These are phyloP conservation scores for Muraenolepis orangiensis DNA, from an alignment of 2,797 vertebrate species.

Conservation along the genomic window DNA sequence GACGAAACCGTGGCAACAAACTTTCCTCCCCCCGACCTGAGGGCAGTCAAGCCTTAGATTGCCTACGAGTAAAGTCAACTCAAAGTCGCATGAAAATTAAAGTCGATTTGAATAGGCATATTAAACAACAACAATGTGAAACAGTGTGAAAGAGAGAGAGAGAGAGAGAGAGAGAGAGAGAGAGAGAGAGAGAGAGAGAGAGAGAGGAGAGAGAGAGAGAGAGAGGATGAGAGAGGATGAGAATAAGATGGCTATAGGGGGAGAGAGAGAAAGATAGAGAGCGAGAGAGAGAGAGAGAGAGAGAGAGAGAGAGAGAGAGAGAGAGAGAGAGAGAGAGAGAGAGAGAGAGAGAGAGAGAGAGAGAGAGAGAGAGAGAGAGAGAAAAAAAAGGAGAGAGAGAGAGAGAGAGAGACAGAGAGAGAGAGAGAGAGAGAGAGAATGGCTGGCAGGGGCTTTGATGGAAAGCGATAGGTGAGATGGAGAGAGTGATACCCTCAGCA, in stretches of 20 bases:
- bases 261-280: background rate
- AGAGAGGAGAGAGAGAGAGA: background rate
- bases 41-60: background rate
- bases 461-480: conserved; percentile 60
- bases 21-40: background rate
- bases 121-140: background rate
- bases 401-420: background rate
- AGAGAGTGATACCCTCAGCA: conserved; percentile 38
- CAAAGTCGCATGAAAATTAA: background rate
- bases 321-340: background rate
- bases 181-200: background rate
- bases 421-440: background rate
- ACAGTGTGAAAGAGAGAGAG: background rate
- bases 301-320: background rate
- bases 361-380: background rate
- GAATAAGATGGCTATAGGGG: background rate
- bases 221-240: background rate
- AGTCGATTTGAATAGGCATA: background rate
- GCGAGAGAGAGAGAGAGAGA: background rate
- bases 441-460: conserved; percentile 34
- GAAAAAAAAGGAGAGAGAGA: background rate
- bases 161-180: no score
- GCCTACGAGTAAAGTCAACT: background rate
- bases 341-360: background rate
- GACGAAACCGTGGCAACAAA: conserved; percentile 5